phyloP scores from a whole-genome alignment of 2,797 vertebrate species.

The Sebastiscus tertius region DNA sequence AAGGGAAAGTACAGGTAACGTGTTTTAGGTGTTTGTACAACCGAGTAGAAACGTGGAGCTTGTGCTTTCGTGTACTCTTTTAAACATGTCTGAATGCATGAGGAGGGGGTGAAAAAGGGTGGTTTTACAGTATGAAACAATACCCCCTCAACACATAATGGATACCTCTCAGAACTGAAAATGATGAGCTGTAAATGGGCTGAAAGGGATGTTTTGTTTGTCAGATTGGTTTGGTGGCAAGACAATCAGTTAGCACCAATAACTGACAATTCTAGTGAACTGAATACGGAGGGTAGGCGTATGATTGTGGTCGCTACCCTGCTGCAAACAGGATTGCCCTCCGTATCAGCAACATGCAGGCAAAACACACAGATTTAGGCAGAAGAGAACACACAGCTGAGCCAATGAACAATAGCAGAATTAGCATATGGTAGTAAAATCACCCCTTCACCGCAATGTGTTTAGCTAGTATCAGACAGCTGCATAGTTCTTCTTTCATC shows the following conservation, averaged over 20 bases:
- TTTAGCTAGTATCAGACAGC: not conserved
- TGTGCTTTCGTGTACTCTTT: not conserved
- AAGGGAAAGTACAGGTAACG: not conserved
- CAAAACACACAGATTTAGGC: constrained; percentile 29
- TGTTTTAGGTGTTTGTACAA: not conserved
- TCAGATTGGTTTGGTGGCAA: constrained; percentile 34
- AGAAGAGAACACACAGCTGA: constrained; percentile 31
- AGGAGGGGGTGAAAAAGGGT: not conserved
- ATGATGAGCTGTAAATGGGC: constrained; percentile 20
- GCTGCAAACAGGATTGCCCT: constrained; percentile 27
- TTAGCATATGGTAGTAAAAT: not conserved
- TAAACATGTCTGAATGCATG: not conserved
- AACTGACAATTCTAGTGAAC: constrained; percentile 14
- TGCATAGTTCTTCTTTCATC: not conserved
- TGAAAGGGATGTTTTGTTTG: constrained; percentile 35
- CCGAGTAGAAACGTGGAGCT: not conserved
- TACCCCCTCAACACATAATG: constrained; percentile 25
- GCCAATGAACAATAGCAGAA: not conserved
- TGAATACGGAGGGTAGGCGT: constrained; percentile 6
- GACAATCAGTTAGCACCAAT: constrained; percentile 28
- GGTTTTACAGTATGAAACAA: constrained; percentile 21
- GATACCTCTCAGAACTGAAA: constrained; percentile 13
- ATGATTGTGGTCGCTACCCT: constrained; percentile 2
- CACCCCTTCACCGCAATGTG: not conserved
- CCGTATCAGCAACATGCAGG: constrained; percentile 26